These are phyloP conservation scores for Tortricodes alternella DNA, from an alignment of 2,888 invertebrate species.

Conservation along the genomic window DNA sequence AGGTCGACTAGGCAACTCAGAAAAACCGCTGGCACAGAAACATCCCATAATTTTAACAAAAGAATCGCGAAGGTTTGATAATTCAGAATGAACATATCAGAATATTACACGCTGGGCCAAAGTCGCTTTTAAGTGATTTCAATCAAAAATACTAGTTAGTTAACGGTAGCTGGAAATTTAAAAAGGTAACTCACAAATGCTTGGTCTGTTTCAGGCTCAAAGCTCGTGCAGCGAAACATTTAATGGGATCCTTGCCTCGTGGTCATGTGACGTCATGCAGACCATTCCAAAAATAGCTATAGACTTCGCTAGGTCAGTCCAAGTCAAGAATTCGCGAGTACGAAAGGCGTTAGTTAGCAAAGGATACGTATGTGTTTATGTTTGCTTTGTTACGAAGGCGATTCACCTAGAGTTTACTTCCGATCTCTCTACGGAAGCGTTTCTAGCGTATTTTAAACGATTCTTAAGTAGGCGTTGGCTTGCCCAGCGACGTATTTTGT, in stretches of 20 bases:
- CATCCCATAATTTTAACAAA: not conserved
- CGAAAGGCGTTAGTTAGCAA: constrained; percentile 6
- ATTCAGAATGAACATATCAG: constrained; percentile 1
- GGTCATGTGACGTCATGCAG: constrained; percentile 17
- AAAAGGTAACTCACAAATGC: constrained; percentile 23
- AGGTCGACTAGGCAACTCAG: not conserved
- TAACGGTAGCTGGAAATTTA: constrained; percentile 4
- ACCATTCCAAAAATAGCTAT: constrained; percentile 3
- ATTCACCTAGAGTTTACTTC: constrained; percentile 29
- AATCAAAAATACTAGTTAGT: constrained; percentile 25
- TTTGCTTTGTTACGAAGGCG: constrained; percentile 30
- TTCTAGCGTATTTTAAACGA: constrained; percentile 28
- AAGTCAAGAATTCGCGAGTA: not conserved
- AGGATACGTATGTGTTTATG: constrained; percentile 15
- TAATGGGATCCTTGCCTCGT: constrained; percentile 28
- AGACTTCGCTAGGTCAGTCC: not conserved
- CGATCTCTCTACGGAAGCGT: constrained; percentile 28
- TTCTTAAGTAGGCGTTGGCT: constrained; percentile 27
- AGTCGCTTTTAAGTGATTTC: not conserved
- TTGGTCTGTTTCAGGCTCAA: constrained; percentile 22
- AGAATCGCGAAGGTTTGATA: not conserved
- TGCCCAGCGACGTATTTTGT: not conserved
- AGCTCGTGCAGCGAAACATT: constrained; percentile 16
- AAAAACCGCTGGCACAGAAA: not conserved
- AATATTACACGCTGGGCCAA: constrained; percentile 2